These are phyloP conservation scores for Tryphoninae sp. DNA, from an alignment of 2,888 invertebrate species.

Conservation along the genomic window DNA sequence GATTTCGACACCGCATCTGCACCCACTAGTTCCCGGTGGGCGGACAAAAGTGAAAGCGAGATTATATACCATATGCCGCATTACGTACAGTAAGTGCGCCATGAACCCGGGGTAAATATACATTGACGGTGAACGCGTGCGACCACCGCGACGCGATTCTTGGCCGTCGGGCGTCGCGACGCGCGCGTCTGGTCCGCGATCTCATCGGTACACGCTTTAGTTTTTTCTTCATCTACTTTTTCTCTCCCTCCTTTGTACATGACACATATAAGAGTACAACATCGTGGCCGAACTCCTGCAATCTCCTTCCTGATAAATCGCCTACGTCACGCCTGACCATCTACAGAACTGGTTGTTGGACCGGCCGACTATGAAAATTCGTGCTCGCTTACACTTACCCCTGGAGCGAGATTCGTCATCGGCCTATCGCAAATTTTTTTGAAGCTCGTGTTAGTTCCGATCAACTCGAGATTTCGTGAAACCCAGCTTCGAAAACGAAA, in stretches of 20 bases:
- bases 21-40: conserved; percentile 61
- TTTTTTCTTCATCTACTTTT: conserved; percentile 8
- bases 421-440: neutral
- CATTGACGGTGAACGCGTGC: conserved; percentile 50
- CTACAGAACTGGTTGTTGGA: neutral
- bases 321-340: conserved; percentile 29
- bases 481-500: conserved; percentile 1
- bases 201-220: conserved; percentile 53
- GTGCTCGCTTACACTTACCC: neutral
- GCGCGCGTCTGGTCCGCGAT: conserved; percentile 28
- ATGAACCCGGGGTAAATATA: conserved; percentile 7
- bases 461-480: neutral
- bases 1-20: conserved; percentile 63
- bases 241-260: neutral
- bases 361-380: neutral
- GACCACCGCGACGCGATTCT: conserved; percentile 46
- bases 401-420: conserved; percentile 5
- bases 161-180: conserved; percentile 43
- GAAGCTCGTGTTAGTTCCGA: neutral
- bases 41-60: conserved; percentile 72
- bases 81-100: conserved; percentile 40
- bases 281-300: conserved; percentile 4
- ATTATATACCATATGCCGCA: conserved; percentile 58
- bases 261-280: conserved; percentile 21
- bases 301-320: conserved; percentile 49